Base-by-base conservation (phyloP, 2,797 vertebrate species). In the Coccyzus lansbergi region DNA sequence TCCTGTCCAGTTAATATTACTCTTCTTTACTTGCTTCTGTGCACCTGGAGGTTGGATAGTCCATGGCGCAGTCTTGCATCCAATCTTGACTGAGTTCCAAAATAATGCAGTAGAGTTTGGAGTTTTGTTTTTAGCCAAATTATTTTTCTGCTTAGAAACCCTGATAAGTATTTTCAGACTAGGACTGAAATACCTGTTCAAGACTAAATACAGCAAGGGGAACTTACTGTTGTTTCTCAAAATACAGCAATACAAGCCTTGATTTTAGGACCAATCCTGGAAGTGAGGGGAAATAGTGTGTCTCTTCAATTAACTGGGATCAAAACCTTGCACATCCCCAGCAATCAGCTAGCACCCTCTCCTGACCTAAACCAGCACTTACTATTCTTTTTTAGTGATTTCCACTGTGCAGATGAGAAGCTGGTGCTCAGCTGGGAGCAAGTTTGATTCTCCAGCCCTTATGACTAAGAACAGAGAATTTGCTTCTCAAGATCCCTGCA, bases 281-380 rank as follows among this genome's bases (percentile, higher is more conserved):
- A 72, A 76, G 4, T 7, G 7, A 36, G 4, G 1, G 9, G 9
- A 14, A 33, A 56, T 31, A 52, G 0, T 2, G 40, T 83, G 5
- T 60, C 18, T 38, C n/a, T 65, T n/a, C 22, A 79, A 5, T 24
- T 70, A 40, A 36, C 11, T 29, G 26, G 20, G 31, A 79, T 79
- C 17, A 74, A 69, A 5, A 31, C 10, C 33, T 51, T 29, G 1
- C 29, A 49, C 21, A 78, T 79, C 36, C 26, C 25, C 16, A 7
- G 17, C 4, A 6, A 70, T 24, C 14, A 67, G 8, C 3, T 6
- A 74, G 34, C 19, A 86, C 4, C 2, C 9, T 78, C 36, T 67
- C 36, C 26, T 71, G 28, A 79, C 4, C 1, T 12, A 55, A 4
- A 15, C 29, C 59, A 10, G 7, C 12, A 75, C 21, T 51, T 86